Evolutionary conservation across 2,113 vertebrate genomes (phyloP), one percentile per base, ranked within the genome.

Genomic region (Tilapia sparmanii): DNA sequence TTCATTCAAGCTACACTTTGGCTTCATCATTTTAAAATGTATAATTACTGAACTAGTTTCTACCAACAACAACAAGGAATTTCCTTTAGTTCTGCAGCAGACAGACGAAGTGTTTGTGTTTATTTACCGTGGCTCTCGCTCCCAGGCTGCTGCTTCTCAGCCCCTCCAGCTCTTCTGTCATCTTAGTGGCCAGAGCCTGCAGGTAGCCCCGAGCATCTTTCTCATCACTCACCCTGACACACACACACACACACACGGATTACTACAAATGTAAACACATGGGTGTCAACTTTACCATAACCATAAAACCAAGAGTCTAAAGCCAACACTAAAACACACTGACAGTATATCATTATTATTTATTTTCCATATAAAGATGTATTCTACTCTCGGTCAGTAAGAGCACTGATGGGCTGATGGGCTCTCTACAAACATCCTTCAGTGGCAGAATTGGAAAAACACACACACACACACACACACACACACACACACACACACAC

Each of bases 151-250:
- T 98, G 95, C 97, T 99, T 85, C 98, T 97, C 90, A 99, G 93
- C 13, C 97, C 97, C 86, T 99, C 99, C 91, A 99, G 93, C 93
- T 99, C 99, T 88, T 99, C 99, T 1, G 98, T 99, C 98, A 99
- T 99, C 95, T 99, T 99, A 24, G 98, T 99, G 86, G 99, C 99
- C 92, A 99, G 95, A 59, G 99, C 98, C 94, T 99, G 99, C 82
- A 99, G 97, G 91, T 99, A 99, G 3, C 99, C 98, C 35, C 98
- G 97, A 22, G 99, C 98, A 91, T 99, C 99, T 92, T 99, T 99
- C 93, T 99, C 99, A 95, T 99, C 99, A 10, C 98, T 99, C 92
- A 99, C 99, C 99, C 99, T 99, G 90, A 47, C 88, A 61, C 42
- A 88, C 35, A 90, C 59, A 83, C 52, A 68, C 26, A 26, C 6